Percentiles rank a stretch among this genome's conserved stretches.
Conservation (phyloP, 1,140 invertebrate species). For the Mactra quadrangularis region DNA sequence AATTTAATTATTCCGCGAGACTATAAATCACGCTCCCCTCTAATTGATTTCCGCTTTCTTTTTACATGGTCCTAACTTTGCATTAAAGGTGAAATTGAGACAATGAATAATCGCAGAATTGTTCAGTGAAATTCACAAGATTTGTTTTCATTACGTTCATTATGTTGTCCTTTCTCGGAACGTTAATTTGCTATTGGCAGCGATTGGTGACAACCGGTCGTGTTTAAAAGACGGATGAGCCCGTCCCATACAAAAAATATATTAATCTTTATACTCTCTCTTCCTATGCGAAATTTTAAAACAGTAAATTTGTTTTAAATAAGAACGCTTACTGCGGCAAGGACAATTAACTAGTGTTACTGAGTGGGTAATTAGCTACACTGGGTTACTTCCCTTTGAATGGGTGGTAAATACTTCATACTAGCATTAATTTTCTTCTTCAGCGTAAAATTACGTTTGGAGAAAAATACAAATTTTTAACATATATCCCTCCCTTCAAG, state of each 20-base stretch:
- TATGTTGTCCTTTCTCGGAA: conserved; percentile 34
- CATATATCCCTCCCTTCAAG: too few species aligned
- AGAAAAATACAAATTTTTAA: too few species aligned
- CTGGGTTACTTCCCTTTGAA: conserved; percentile 34
- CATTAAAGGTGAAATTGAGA: conserved; percentile 59
- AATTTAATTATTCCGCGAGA: conserved; percentile 32
- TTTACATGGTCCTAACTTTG: conserved; percentile 43
- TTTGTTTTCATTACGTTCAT: conserved; percentile 54
- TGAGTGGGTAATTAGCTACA: too few species aligned
- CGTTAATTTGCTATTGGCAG: conserved; percentile 10
- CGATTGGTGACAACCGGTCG: neutral
- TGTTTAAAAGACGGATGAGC: neutral
- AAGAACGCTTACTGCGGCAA: too few species aligned
- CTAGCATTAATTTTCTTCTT: too few species aligned
- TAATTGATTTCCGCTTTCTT: conserved; percentile 64
- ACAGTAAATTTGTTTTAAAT: too few species aligned
- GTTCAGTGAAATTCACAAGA: conserved; percentile 49
- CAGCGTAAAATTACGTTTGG: too few species aligned
- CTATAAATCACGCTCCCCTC: conserved; percentile 52
- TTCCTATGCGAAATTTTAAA: neutral
- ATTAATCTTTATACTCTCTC: neutral
- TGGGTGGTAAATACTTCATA: too few species aligned
- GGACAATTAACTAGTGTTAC: too few species aligned
- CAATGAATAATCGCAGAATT: conserved; percentile 47
- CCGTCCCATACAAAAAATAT: conserved; percentile 7